Base-by-base conservation (phyloP, 2,113 vertebrate species). In the Colius striatus region DNA sequence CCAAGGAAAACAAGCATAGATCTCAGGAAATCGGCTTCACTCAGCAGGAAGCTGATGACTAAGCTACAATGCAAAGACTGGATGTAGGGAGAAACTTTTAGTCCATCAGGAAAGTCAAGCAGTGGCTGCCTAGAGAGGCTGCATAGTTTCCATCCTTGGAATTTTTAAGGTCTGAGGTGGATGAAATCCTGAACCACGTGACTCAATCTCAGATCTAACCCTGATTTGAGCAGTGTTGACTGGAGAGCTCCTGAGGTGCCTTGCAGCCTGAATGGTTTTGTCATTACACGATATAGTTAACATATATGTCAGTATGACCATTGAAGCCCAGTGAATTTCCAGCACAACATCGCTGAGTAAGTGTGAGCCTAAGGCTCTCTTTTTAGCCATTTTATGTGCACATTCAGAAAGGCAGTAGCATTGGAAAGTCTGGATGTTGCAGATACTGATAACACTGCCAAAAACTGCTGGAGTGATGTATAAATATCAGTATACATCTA, bases 351-450 rank as follows among this genome's bases (percentile, higher is more conserved):
- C 0, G 0, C 18, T 74, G 80, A 84, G 57, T 86, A 91, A 83
- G 48, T 79, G 55, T 77, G 48, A 94, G 57, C n/a, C 26, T 74
- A 77, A 84, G 57, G 43, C 5, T 70, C 60, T 66, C 47, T 78
- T 94, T 88, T 88, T 77, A 83, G 84, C 36, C 16, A 67, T 89
- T 90, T 84, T 70, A 84, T 38, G 43, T 76, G 57, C 66, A 88
- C 43, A 30, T 55, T 94, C 62, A 86, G 82, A 48, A 95, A 94
- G 66, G 55, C 71, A 90, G 72, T 26, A 89, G 63, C 38, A 89
- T 82, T 87, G 71, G 62, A 92, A 95, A 85, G n/a, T 66, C 61
- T 94, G 65, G 55, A 82, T 88, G 68, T 30, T 95, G 75, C 55
- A 92, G 71, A 63, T 91, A 55, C 48, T 84, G 85, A 16, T 90